phyloP scores from a whole-genome alignment of 2,113 vertebrate species.

The Empidonax alnorum region DNA sequence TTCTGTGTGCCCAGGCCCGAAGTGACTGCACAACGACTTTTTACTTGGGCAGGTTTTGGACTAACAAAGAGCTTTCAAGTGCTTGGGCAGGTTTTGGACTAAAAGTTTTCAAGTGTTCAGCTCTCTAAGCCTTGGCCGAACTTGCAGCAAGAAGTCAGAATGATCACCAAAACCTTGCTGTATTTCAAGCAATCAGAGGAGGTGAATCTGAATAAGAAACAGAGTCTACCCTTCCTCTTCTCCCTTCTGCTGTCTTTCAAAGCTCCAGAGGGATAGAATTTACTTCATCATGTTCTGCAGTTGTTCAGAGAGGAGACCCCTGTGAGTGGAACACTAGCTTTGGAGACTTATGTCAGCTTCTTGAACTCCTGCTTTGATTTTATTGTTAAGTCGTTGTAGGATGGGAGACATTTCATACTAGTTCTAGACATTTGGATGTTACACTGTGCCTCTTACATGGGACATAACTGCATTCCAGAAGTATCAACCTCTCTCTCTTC shows the following conservation, averaged over 20 bases:
- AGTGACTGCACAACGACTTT: neutral
- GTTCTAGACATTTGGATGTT: neutral
- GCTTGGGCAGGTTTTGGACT: too few relatives aligned
- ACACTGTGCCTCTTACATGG: neutral
- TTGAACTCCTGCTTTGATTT: neutral
- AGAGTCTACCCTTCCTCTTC: neutral
- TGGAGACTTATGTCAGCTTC: neutral
- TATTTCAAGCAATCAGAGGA: neutral
- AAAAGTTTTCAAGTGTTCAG: neutral
- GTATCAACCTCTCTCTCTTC: accelerated
- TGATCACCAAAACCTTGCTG: neutral
- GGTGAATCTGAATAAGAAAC: neutral
- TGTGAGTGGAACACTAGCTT: neutral
- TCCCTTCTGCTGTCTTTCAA: neutral
- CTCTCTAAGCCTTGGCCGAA: neutral
- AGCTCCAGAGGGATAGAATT: neutral
- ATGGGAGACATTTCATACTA: neutral
- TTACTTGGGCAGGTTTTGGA: neutral
- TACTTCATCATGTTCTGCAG: neutral
- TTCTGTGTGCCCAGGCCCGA: neutral
- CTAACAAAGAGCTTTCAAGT: neutral
- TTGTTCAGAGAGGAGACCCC: neutral
- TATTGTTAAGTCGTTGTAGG: neutral
- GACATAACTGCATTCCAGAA: neutral
- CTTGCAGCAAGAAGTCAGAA: neutral